These are phyloP conservation scores for Coelopa pilipes DNA, from an alignment of 2,888 invertebrate genomes.

Conservation along the genomic window DNA sequence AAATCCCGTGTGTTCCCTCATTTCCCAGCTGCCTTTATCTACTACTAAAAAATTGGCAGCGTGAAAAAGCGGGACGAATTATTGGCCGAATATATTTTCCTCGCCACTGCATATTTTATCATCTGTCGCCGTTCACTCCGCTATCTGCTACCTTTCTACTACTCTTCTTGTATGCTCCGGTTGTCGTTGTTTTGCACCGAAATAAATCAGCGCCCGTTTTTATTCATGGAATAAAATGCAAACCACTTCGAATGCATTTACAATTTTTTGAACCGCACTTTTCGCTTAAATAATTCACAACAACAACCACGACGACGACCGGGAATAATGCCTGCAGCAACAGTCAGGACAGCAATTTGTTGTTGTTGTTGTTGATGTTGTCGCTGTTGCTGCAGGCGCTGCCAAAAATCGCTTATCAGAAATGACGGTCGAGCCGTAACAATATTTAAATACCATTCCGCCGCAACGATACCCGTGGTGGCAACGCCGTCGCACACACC, in stretches of 20 bases:
- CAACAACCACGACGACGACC: background rate
- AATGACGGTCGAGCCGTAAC: slow-evolving; percentile 20
- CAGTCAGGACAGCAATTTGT: too few species aligned
- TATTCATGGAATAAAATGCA: background rate
- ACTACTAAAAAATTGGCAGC: too few species aligned
- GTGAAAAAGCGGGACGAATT: background rate
- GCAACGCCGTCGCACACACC: background rate
- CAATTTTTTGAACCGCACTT: slow-evolving; percentile 5
- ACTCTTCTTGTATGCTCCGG: background rate
- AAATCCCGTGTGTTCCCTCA: background rate
- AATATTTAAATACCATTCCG: slow-evolving; percentile 24
- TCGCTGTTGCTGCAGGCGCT: background rate
- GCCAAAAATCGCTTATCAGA: slow-evolving; percentile 22
- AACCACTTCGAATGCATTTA: too few species aligned
- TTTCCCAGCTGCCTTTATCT: background rate
- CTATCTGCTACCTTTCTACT: slow-evolving; percentile 5
- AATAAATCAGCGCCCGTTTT: slow-evolving; percentile 16
- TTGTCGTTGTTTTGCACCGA: background rate
- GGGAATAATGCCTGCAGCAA: background rate
- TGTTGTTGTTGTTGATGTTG: too few species aligned
- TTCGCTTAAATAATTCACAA: slow-evolving; percentile 26
- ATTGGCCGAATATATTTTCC: too few species aligned
- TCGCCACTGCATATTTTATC: too few species aligned
- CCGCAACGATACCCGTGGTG: background rate
- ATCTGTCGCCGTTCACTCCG: background rate